phyloP scores from a whole-genome alignment of 2,797 vertebrate genomes.

The Diceros bicornis region DNA sequence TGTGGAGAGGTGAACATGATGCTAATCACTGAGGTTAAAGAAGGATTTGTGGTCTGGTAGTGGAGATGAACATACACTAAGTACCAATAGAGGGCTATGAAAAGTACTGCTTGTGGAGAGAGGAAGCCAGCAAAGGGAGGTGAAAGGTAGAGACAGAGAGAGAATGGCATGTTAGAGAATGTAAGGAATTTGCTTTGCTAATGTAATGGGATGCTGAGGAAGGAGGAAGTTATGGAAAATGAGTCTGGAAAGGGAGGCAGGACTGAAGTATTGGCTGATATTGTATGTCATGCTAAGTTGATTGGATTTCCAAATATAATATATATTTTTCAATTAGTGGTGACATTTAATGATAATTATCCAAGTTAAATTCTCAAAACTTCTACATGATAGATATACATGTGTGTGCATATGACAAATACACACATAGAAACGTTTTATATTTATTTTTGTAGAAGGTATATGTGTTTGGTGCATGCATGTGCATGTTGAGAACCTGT shows the following conservation, averaged over 20 bases:
- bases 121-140: background rate
- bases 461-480: background rate
- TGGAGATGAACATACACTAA: background rate
- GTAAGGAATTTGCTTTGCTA: background rate
- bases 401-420: background rate
- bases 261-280: background rate
- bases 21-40: background rate
- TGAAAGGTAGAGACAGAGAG: background rate
- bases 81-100: background rate
- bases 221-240: background rate
- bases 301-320: background rate
- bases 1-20: background rate
- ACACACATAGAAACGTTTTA: background rate
- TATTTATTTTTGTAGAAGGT: background rate
- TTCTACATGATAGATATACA: background rate
- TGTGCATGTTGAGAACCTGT: background rate
- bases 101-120: background rate
- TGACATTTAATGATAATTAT: slow-evolving; percentile 8
- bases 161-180: background rate
- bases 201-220: background rate
- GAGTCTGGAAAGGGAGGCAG: background rate
- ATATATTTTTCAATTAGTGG: background rate
- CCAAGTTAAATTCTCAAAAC: background rate
- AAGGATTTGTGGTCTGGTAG: background rate
- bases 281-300: background rate